Conservation (phyloP, 2,888 invertebrate species). For the Aelia acuminata region DNA sequence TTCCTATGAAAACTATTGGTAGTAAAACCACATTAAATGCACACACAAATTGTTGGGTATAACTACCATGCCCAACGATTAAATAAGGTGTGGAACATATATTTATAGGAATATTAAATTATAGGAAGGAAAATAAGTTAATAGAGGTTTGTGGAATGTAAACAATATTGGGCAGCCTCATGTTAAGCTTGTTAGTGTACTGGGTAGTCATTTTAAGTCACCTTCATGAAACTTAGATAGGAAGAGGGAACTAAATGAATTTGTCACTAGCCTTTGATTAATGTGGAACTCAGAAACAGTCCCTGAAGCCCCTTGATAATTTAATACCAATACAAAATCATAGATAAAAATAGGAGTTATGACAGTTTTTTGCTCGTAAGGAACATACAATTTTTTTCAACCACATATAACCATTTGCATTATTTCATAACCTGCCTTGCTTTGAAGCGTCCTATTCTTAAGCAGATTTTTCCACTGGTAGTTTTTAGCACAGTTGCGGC, state of each 20-base stretch:
- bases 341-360: neutral
- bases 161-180: neutral
- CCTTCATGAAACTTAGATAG: neutral
- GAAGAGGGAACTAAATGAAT: neutral
- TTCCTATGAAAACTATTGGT: no score
- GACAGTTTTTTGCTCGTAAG: neutral
- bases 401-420: neutral
- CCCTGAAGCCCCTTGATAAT: no score
- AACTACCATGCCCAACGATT: neutral
- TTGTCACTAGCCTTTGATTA: neutral
- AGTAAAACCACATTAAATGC: no score
- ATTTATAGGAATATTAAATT: no score
- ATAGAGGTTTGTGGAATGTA: neutral
- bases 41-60: neutral
- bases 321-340: no score
- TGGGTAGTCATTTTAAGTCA: neutral
- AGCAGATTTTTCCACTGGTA: constrained; percentile 82
- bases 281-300: no score
- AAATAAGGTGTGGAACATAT: neutral
- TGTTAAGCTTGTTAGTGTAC: neutral
- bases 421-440: constrained; percentile 69
- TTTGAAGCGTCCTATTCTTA: constrained; percentile 91
- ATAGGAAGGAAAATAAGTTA: neutral
- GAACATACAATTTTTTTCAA: neutral
- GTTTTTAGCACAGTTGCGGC: constrained; percentile 92